A percentile compares a stretch with the other conserved stretches of the same genome.
Evolutionary conservation across 2,888 invertebrate species (phyloP).

Genomic region (Aleiodes testaceus): DNA sequence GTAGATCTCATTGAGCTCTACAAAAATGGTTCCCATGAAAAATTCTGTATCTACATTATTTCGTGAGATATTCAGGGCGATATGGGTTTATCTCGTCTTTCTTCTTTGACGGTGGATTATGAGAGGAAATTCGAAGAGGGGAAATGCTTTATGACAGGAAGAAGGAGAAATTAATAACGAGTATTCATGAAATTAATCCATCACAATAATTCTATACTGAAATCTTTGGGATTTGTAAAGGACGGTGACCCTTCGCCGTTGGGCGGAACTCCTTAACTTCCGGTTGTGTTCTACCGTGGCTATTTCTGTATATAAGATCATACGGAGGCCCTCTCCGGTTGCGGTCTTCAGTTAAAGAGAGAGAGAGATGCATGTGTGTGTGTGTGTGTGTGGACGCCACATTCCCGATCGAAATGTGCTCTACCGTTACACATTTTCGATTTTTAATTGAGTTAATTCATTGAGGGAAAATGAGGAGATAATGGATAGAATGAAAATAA

Average conservation of each 20-base stretch:
- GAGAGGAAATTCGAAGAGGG: background rate
- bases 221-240: constrained; percentile 57
- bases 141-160: background rate
- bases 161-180: background rate
- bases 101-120: too few relatives aligned
- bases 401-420: constrained; percentile 31
- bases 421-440: constrained; percentile 12
- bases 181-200: constrained; percentile 21
- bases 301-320: constrained; percentile 58
- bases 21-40: too few relatives aligned
- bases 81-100: too few relatives aligned
- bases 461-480: background rate
- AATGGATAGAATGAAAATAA: background rate
- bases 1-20: too few relatives aligned
- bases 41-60: too few relatives aligned
- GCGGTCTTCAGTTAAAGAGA: constrained; percentile 4
- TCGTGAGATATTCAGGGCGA: too few relatives aligned
- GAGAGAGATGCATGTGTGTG: constrained; percentile 34
- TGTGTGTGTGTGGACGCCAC: constrained; percentile 32
- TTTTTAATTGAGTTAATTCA: background rate
- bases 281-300: constrained; percentile 68
- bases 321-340: constrained; percentile 31
- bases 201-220: constrained; percentile 10
- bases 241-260: constrained; percentile 68
- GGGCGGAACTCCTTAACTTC: constrained; percentile 70